phyloP scores from a whole-genome alignment of 2,888 invertebrate species.

The Noctua pronuba region DNA sequence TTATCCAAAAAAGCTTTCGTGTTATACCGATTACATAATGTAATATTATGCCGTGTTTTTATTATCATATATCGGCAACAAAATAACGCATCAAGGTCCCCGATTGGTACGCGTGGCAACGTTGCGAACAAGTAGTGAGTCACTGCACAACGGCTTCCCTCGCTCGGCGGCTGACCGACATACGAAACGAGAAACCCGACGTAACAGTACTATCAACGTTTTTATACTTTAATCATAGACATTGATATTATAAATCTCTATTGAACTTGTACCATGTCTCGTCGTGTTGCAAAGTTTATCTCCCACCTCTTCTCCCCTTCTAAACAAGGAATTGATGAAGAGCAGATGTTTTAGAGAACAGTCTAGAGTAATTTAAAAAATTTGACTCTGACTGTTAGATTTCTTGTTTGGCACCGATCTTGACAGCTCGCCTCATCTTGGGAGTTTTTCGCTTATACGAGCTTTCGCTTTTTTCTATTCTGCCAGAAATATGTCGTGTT shows the following conservation, averaged over 20 bases:
- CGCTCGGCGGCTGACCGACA: slow-evolving; percentile 69
- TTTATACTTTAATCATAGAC: slow-evolving; percentile 60
- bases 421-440: background rate
- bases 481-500: background rate
- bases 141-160: slow-evolving; percentile 82
- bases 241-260: slow-evolving; percentile 53
- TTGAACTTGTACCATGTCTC: slow-evolving; percentile 42
- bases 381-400: background rate
- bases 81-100: slow-evolving; percentile 60
- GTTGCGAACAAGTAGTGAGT: slow-evolving; percentile 72
- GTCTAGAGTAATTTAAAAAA: background rate
- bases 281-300: background rate
- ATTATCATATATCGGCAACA: slow-evolving; percentile 50
- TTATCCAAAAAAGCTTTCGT: slow-evolving; percentile 1
- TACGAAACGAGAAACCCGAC: slow-evolving; percentile 66
- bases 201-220: slow-evolving; percentile 64
- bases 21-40: slow-evolving; percentile 23
- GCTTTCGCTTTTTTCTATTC: background rate
- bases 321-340: background rate
- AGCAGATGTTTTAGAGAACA: background rate
- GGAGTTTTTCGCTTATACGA: background rate
- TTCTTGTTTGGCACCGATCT: background rate
- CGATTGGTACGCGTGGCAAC: slow-evolving; percentile 69
- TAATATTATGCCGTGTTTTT: slow-evolving; percentile 41
- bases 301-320: background rate